Conservation (phyloP, 2,888 invertebrate species). For the Eledone cirrhosa region DNA sequence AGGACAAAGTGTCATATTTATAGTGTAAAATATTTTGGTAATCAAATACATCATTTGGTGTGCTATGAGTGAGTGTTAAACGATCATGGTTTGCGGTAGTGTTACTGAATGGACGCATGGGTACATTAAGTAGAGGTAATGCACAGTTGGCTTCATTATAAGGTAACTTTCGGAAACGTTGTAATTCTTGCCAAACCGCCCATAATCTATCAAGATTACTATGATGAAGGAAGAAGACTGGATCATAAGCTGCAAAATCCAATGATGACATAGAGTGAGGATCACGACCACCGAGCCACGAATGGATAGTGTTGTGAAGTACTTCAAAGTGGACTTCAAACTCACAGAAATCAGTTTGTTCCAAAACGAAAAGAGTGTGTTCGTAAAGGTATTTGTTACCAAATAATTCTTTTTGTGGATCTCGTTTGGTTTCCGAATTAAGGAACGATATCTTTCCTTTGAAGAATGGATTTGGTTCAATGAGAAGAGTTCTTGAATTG, state of each 20-base stretch:
- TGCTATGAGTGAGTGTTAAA: slow-evolving; percentile 32
- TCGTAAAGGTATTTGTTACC: slow-evolving; percentile 37
- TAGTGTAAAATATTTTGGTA: slow-evolving; percentile 32
- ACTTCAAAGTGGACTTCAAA: slow-evolving; percentile 32
- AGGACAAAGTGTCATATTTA: slow-evolving; percentile 32
- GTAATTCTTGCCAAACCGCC: slow-evolving; percentile 37
- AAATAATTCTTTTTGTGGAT: slow-evolving; percentile 35
- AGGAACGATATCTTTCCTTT: slow-evolving; percentile 32
- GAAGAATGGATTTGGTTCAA: slow-evolving; percentile 35
- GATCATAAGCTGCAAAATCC: slow-evolving; percentile 31
- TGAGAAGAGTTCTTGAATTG: slow-evolving; percentile 36
- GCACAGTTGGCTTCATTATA: slow-evolving; percentile 37
- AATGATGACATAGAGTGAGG: slow-evolving; percentile 29
- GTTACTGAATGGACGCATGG: slow-evolving; percentile 35
- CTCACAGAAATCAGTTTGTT: slow-evolving; percentile 35
- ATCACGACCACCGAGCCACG: slow-evolving; percentile 30
- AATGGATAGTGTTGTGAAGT: slow-evolving; percentile 32
- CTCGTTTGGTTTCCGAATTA: slow-evolving; percentile 36
- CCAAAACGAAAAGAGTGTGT: slow-evolving; percentile 34
- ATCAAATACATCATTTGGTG: slow-evolving; percentile 36
- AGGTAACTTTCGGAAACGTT: slow-evolving; percentile 32
- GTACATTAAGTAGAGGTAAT: slow-evolving; percentile 33
- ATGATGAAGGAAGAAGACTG: slow-evolving; percentile 31
- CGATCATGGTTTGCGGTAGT: slow-evolving; percentile 30
- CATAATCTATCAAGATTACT: slow-evolving; percentile 33